Evolutionary conservation across 2,113 vertebrate species (phyloP).

Genomic region (Corythoichthys intestinalis): DNA sequence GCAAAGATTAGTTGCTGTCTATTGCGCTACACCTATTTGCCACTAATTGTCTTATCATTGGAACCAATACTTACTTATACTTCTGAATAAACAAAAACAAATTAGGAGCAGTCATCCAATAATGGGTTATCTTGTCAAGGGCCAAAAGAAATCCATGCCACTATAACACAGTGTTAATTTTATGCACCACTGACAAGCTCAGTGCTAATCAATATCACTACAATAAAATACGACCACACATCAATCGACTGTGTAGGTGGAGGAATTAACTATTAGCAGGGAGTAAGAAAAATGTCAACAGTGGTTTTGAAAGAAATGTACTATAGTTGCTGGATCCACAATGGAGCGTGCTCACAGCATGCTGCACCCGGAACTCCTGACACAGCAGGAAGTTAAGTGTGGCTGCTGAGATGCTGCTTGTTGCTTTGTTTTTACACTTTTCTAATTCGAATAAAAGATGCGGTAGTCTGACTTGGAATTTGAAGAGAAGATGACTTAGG

Average conservation of each 20-base stretch:
- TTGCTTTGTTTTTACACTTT: too few species aligned
- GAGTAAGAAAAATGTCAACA: too few species aligned
- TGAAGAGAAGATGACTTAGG: too few species aligned
- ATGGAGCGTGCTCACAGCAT: too few species aligned
- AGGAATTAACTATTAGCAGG: too few species aligned
- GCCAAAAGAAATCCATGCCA: conserved; percentile 74
- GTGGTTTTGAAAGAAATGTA: too few species aligned
- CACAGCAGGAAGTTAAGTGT: too few species aligned
- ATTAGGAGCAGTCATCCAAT: conserved; percentile 71
- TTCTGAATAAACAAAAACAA: conserved; percentile 82
- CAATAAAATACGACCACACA: background rate
- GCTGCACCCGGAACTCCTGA: too few species aligned
- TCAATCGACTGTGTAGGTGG: background rate
- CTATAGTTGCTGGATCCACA: too few species aligned
- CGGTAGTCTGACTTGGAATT: too few species aligned
- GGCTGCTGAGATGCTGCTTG: too few species aligned
- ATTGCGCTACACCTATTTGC: conserved; percentile 58
- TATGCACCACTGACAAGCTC: conserved; percentile 77
- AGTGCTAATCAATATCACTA: conserved; percentile 65
- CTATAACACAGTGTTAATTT: conserved; percentile 80
- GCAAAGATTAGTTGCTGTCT: conserved; percentile 73
- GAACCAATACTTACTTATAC: conserved; percentile 73
- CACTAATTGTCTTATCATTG: conserved; percentile 77
- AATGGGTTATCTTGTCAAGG: conserved; percentile 76
- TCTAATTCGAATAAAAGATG: too few species aligned